Base-by-base conservation (phyloP, 1,140 invertebrate genomes). In the Drosophila repleta region DNA sequence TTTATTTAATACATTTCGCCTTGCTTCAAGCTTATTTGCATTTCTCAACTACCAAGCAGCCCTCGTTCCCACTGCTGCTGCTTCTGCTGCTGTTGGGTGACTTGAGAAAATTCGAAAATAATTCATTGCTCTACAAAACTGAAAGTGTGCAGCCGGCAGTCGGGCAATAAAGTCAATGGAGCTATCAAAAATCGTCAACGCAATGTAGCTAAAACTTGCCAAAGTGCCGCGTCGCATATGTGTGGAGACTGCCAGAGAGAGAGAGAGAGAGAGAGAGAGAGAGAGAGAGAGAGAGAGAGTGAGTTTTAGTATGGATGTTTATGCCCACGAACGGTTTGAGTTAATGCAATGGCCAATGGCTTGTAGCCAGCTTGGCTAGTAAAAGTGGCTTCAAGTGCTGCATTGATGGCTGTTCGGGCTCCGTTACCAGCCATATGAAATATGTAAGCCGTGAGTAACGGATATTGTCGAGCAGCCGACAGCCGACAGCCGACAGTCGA, bases 101-200 rank as follows among this genome's bases (percentile, higher is more conserved):
- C 41, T 39, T 39, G 41, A 52, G 49, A 81, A 85, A 85, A 87
- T 87, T 87, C 78, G 75, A 87, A 85, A 87, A 87, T 87, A 87
- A 87, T 87, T 87, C 82, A 87, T 87, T 78, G 81, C 58, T 53
- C 51, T 53, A 39, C 55, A 83, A 76, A 76, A 79, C 80, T 68
- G 79, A 83, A 83, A 83, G 80, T 83, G 75, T 83, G 80, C 79
- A 79, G 79, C 70, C 39, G 56, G 57, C 32, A 56, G 81, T 71
- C 82, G 70, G 75, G 66, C 83, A 88, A 84, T 83, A 83, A 83
- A 84, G 71, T 84, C 79, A 83, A 83, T 83, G 80, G 79, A 83
- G 79, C 79, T 76, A 83, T 83, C 79, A 82, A 83, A 82, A 79
- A 83, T 75, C 79, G 74, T 84, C 72, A 79, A 68, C 80, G 80